Percentiles rank a stretch among this genome's conserved stretches.
These are phyloP conservation scores for Lophura swinhoii DNA, from an alignment of 2,797 vertebrate species.

Conservation along the genomic window DNA sequence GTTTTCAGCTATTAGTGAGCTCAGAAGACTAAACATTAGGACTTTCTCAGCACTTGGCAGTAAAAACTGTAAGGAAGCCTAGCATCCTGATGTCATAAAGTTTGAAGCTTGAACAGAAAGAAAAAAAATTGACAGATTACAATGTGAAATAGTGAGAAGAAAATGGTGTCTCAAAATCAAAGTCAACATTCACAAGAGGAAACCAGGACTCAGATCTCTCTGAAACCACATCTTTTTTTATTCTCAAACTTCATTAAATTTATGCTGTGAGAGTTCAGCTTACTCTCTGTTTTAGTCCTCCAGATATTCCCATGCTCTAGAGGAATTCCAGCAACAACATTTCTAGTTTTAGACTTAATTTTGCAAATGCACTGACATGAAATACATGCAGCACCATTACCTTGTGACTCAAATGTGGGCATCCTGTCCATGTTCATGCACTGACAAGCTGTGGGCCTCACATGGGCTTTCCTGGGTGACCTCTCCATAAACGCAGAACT, in stretches of 20 bases:
- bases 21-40: not conserved
- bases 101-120: not conserved
- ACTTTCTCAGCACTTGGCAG: not conserved
- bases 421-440: not conserved
- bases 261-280: not conserved
- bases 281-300: not conserved
- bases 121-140: not conserved
- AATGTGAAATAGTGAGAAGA: not conserved
- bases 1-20: not conserved
- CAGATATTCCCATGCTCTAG: not conserved
- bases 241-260: not conserved
- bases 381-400: not conserved
- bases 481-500: not conserved
- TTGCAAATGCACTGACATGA: not conserved
- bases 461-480: accelerated
- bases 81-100: not conserved
- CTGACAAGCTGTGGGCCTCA: not conserved
- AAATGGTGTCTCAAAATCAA: not conserved
- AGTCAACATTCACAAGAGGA: not conserved
- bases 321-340: not conserved
- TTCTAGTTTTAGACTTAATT: not conserved
- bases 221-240: not conserved
- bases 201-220: not conserved
- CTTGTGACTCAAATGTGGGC: not conserved
- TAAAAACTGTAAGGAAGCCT: not conserved